These are phyloP conservation scores for Papilio elwesi DNA, from an alignment of 2,888 invertebrate species.

Conservation along the genomic window DNA sequence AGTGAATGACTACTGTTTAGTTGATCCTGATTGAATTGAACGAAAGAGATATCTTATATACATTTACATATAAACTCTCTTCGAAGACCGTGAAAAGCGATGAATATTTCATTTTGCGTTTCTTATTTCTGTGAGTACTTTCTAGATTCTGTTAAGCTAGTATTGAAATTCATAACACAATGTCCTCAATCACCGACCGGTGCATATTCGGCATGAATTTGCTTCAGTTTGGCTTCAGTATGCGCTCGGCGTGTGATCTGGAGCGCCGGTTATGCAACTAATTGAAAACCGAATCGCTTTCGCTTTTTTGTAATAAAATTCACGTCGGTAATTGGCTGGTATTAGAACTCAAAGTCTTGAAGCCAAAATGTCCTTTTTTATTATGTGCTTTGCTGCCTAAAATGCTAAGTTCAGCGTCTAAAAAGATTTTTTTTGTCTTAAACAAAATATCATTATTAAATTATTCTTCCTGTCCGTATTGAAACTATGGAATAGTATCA, in stretches of 20 bases:
- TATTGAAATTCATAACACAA: slow-evolving; percentile 12
- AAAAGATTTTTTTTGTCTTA: too few relatives aligned
- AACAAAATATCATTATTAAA: neutral
- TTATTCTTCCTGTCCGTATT: neutral
- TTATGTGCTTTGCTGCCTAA: too few relatives aligned
- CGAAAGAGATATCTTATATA: too few relatives aligned
- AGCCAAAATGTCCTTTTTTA: too few relatives aligned
- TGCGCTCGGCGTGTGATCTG: slow-evolving; percentile 1
- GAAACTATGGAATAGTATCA: too few relatives aligned
- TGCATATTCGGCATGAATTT: slow-evolving; percentile 12
- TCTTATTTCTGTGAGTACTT: neutral
- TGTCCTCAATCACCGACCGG: neutral
- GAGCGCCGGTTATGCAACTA: slow-evolving; percentile 23
- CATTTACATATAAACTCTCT: too few relatives aligned
- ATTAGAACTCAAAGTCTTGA: too few relatives aligned
- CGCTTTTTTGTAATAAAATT: neutral
- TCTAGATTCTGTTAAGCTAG: neutral
- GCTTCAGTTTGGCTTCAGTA: neutral
- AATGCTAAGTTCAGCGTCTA: too few relatives aligned
- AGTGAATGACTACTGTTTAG: too few relatives aligned
- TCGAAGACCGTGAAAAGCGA: neutral
- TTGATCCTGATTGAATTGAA: too few relatives aligned
- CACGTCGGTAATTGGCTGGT: neutral
- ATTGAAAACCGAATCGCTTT: slow-evolving; percentile 27
- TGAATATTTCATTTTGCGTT: neutral